A percentile compares a stretch with the other conserved stretches of the same genome.
phyloP scores from a whole-genome alignment of 2,113 vertebrate species.

The Penelope pileata region DNA sequence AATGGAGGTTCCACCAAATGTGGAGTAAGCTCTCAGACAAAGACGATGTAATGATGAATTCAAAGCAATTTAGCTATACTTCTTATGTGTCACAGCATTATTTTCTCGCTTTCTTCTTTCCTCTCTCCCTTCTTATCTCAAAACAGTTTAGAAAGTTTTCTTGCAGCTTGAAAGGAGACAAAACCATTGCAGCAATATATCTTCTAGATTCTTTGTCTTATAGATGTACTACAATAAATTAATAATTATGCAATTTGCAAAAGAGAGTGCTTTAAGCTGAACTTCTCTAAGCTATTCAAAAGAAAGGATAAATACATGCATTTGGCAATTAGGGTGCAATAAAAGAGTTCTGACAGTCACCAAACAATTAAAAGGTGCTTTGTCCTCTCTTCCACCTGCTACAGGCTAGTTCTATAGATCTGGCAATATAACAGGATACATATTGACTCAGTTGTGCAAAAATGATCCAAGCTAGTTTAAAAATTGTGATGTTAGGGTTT shows the following conservation, averaged over 20 bases:
- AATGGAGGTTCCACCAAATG: background rate
- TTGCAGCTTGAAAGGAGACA: background rate
- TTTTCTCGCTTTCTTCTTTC: background rate
- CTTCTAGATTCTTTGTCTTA: background rate
- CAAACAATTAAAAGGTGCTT: background rate
- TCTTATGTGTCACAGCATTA: background rate
- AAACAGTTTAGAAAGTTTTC: background rate
- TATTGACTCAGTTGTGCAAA: background rate
- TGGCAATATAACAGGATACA: background rate
- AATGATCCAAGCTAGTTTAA: background rate
- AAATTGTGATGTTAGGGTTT: background rate
- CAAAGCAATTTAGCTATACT: background rate
- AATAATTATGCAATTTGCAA: background rate
- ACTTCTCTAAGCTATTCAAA: background rate
- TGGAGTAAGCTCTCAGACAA: background rate
- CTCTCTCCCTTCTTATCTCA: background rate
- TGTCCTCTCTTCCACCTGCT: background rate
- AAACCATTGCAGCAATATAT: background rate
- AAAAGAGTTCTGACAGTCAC: background rate
- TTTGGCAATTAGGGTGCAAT: background rate
- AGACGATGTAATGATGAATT: background rate
- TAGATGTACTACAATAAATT: background rate
- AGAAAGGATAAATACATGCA: background rate
- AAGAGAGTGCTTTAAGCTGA: background rate
- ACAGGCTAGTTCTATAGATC: background rate